These are phyloP conservation scores for Desoria tigrina DNA, from an alignment of 2,888 invertebrate species.

Conservation along the genomic window DNA sequence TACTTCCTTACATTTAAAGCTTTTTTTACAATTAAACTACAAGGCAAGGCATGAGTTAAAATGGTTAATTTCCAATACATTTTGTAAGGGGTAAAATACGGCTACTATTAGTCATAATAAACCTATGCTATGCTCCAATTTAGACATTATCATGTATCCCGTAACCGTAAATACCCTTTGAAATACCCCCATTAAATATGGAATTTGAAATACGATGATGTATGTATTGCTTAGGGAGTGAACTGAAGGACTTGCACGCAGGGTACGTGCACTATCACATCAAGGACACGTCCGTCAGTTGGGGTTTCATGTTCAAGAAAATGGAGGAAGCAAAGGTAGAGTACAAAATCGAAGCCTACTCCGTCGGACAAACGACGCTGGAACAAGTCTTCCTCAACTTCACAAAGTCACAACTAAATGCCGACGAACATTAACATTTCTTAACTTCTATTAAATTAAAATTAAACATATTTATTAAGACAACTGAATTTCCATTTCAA, in stretches of 20 bases:
- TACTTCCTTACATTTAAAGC: too few species aligned
- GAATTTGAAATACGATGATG: too few species aligned
- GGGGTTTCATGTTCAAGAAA: conserved; percentile 70
- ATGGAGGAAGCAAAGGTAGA: conserved; percentile 58
- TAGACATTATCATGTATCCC: too few species aligned
- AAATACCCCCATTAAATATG: background rate
- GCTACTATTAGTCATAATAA: too few species aligned
- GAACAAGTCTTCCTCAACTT: conserved; percentile 61
- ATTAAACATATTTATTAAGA: too few species aligned
- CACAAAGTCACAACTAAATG: conserved; percentile 54
- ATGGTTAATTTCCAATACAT: too few species aligned
- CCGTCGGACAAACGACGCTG: conserved; percentile 64
- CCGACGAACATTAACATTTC: conserved; percentile 24
- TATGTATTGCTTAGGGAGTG: conserved; percentile 46
- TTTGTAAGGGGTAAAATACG: too few species aligned
- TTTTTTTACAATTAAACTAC: too few species aligned
- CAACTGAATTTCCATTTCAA: too few species aligned
- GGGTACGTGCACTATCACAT: conserved; percentile 60
- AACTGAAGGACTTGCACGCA: conserved; percentile 50
- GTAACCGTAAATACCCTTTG: background rate
- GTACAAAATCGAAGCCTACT: conserved; percentile 73
- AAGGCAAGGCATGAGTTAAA: too few species aligned
- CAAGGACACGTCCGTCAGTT: conserved; percentile 59
- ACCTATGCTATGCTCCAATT: too few species aligned
- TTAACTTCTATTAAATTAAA: too few species aligned